Evolutionary conservation across 2,113 vertebrate genomes (phyloP), one percentile per base, ranked within the genome.

Genomic region (Ptychochromis oligacanthus): DNA sequence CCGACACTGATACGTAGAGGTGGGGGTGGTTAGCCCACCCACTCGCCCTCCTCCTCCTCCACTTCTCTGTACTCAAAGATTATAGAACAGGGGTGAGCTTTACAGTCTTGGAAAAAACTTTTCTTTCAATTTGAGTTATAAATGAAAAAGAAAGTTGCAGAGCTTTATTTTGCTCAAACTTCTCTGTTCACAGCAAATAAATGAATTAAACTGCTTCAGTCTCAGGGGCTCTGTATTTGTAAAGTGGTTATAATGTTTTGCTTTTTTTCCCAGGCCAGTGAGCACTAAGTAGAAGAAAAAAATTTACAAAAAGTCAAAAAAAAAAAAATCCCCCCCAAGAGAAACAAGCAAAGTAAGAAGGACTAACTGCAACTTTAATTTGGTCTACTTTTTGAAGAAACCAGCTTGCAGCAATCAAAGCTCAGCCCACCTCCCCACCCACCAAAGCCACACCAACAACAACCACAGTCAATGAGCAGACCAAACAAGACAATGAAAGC

Each of bases 361-460:
- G 10, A 72, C 43, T 4, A 65, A 3, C 18, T 14, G 2, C 57
- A 72, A 31, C 57, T 81, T 28, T 34, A 49, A 56, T 52, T 31
- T 77, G 31, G 13, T 34, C 10, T 6, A 38, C 34, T 43, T 54
- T 79, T 38, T 31, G 28, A 31, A 72, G 24, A 17, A 31, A 46
- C 10, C 38, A 31, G 75, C 46, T 18, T 38, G 70, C 70, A 67
- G 82, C 77, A 57, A 4, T 79, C 31, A 34, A 31, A 65, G 82
- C 80, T 78, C 80, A 1, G 70, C 85, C 78, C 85, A 78, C 79
- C 22, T 58, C 79, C 82, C 61, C 81, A 80, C 85, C 91, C 89
- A 74, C 87, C 55, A 3, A 80, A 65, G 59, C 54, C 74, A n/a
- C 87, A 74, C 79, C 36, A 40, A 26, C 36, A 40, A 26, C 80